Evolutionary conservation across 2,797 vertebrate species (phyloP), one percentile per base, ranked within the genome.

Genomic region (Hydrocynus forskahlii): DNA sequence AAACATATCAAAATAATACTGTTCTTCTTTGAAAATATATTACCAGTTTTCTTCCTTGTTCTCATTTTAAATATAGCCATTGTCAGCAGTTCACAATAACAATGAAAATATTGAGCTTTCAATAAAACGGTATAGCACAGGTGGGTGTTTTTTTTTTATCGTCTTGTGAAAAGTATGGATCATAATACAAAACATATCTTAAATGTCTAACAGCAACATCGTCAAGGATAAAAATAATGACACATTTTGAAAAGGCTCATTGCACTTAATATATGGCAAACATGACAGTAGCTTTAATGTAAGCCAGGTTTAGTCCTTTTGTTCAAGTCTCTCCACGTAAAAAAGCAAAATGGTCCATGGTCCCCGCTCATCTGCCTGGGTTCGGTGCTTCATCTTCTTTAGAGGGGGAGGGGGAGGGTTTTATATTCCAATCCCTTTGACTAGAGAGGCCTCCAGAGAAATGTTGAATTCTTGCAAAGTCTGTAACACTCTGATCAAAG

Each of bases 381-480:
- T 89, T 85, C 69, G 87, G 87, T 91, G 62, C 64, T 70, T 84
- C 73, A 45, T 48, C 43, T 72, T 43, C 23, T 79, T 63, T 80
- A 79, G 45, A 83, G 76, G 43, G 23, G 35, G 25, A 10, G 70
- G 71, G 84, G 73, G 82, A 83, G 80, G 29, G 57, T 52, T 85
- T 93, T 89, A 96, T 87, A 96, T 94, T 71, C 94, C 93, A 4
- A 99, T 96, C 84, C 98, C 98, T 95, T 99, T 99, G 87, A 99
- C 93, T 0, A 99, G 96, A 7, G 98, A 99, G 0, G 97, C 95
- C 91, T 99, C 98, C 91, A 99, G 93, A 16, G 96, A 99, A 89
- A 99, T 99, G 91, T 99, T 99, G 92, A 99, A 99, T 88, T 99
- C 98, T 91, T 99, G 98, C 91, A 99, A 92, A 71, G 97, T 99